Evolutionary conservation across 1,140 invertebrate species (phyloP), one percentile per base, ranked within the genome.

Genomic region (Microplitis demolitor): DNA sequence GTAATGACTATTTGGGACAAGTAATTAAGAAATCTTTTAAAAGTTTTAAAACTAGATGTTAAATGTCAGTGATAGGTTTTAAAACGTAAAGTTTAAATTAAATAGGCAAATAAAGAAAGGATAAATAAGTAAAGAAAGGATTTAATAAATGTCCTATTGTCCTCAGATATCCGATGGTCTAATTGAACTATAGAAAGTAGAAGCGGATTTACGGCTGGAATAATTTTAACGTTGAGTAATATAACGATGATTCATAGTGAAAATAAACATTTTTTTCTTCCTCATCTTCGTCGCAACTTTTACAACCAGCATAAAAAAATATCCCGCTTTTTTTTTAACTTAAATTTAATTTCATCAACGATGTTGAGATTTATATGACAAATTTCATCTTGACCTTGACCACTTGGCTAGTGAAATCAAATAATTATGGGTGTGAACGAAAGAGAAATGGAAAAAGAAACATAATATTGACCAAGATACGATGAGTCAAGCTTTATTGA

Each of bases 171-270:
- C 24, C 24, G 24, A 24, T 24, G 24, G 58, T 61, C 58, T 11
- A 31, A 5, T n/a, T 56, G 24, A 14, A 71, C 50, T 71, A 11
- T 45, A 71, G 69, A 71, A 71, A 71, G 69, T 71, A 39, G 62
- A 64, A 37, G 69, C 69, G 33, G 14, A 68, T 56, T 33, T 31
- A 16, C 16, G 53, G 53, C 53, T 54, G 13, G 39, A 39, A 16
- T 71, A 66, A 64, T 37, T 64, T 33, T 31, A 51, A 14, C 31
- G 62, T 71, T 71, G 50, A 71, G 69, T 71, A 71, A 71, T 71
- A 31, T 24, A 24, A 24, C 39, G 62, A 66, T 71, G 53, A 58
- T 71, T 64, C 62, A 56, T 37, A 66, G 69, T 66, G 69, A 71
- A 71, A 71, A 71, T 71, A 35, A 5, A 24, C 24, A 24, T 24